Conservation (phyloP, 2,888 invertebrate genomes). For the Pseudococcus longispinus region DNA sequence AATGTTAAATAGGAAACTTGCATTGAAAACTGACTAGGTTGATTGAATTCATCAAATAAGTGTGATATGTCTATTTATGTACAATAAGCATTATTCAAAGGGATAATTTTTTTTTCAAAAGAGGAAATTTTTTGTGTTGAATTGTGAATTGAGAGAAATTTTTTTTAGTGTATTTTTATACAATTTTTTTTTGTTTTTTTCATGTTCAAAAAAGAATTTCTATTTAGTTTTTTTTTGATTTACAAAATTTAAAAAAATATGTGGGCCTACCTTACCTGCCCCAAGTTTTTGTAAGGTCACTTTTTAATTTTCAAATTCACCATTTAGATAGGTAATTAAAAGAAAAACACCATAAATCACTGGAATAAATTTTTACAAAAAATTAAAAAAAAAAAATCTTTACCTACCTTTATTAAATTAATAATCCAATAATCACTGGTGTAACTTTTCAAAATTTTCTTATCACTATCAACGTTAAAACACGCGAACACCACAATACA, state of each 20-base stretch:
- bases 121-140: no score
- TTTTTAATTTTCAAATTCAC: background rate
- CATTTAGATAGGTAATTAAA: background rate
- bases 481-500: conserved; percentile 3
- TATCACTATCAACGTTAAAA: conserved; percentile 15
- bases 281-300: background rate
- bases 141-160: no score
- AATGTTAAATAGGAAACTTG: background rate
- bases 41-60: background rate
- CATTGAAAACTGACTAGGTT: background rate
- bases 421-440: background rate
- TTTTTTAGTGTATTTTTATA: no score
- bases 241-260: no score
- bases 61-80: background rate
- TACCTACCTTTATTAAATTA: background rate
- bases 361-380: background rate
- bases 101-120: no score
- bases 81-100: no score
- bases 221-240: background rate
- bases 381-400: background rate
- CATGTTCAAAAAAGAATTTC: background rate
- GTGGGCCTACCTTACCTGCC: background rate
- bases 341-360: background rate
- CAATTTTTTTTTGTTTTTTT: background rate
- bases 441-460: background rate